These are phyloP conservation scores for Charanyca ferruginea DNA, from an alignment of 2,888 invertebrate species.

Conservation along the genomic window DNA sequence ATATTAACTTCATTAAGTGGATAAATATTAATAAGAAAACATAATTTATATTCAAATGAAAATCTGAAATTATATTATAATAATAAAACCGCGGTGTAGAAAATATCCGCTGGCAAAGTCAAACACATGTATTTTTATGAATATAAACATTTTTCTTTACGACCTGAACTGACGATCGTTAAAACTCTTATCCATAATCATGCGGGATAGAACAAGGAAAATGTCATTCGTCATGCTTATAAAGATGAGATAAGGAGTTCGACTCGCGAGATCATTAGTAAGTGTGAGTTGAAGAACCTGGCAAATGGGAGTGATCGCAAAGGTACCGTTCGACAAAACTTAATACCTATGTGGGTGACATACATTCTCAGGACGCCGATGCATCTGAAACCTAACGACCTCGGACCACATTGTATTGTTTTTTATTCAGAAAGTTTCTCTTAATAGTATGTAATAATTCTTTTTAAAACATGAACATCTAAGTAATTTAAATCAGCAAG, in stretches of 20 bases:
- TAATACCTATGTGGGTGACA: constrained; percentile 42
- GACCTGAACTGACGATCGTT: constrained; percentile 61
- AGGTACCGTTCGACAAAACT: constrained; percentile 35
- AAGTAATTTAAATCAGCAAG: constrained; percentile 16
- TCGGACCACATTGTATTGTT: neutral
- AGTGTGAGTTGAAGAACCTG: constrained; percentile 42
- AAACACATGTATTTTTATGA: constrained; percentile 66
- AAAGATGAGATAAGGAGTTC: constrained; percentile 60
- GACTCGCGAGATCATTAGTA: constrained; percentile 51
- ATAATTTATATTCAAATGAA: constrained; percentile 31
- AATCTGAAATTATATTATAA: constrained; percentile 45
- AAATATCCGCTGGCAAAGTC: constrained; percentile 53
- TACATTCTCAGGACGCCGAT: constrained; percentile 32
- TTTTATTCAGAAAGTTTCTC: neutral
- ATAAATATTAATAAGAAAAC: constrained; percentile 19
- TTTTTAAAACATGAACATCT: constrained; percentile 12
- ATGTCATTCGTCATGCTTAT: constrained; percentile 65
- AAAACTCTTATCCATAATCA: constrained; percentile 66
- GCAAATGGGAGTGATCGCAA: constrained; percentile 42
- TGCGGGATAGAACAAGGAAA: constrained; percentile 64
- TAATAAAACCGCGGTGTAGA: constrained; percentile 54
- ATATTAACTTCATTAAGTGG: neutral
- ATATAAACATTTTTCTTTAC: constrained; percentile 64
- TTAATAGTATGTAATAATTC: constrained; percentile 4
- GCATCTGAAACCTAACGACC: constrained; percentile 49